phyloP scores from a whole-genome alignment of 2,113 vertebrate species.

The Vireo altiloquus region DNA sequence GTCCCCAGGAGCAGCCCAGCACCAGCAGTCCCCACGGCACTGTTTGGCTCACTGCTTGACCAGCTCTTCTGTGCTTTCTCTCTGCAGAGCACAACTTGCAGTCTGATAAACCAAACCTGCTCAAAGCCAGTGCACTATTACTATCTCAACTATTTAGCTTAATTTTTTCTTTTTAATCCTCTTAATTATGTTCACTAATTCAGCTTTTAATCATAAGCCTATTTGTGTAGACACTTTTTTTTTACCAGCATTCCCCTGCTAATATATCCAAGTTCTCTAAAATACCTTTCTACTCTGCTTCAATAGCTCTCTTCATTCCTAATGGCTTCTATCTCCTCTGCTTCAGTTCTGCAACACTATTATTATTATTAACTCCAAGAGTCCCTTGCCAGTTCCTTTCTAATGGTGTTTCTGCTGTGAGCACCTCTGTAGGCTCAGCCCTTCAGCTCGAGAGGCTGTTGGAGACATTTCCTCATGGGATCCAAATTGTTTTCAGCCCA shows the following conservation, averaged over 20 bases:
- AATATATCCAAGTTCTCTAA: background rate
- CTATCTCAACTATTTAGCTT: slow-evolving; percentile 7
- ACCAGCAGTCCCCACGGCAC: background rate
- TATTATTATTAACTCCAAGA: background rate
- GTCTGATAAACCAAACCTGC: background rate
- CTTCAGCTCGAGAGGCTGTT: background rate
- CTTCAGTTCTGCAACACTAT: background rate
- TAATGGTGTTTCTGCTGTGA: background rate
- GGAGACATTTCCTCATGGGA: background rate
- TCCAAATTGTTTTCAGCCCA: background rate
- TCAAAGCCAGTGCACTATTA: background rate
- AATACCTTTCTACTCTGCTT: slow-evolving; percentile 1
- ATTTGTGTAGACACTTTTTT: background rate
- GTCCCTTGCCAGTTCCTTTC: background rate
- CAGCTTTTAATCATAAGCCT: slow-evolving; percentile 12
- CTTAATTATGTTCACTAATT: slow-evolving; percentile 34
- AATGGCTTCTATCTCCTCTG: slow-evolving; percentile 6
- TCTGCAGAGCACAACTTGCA: background rate
- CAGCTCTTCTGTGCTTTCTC: background rate
- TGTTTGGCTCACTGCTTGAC: accelerated
- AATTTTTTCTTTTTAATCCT: slow-evolving; percentile 25
- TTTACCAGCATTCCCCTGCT: background rate
- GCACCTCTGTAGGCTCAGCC: background rate
- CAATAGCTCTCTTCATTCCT: background rate
- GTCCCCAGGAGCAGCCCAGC: background rate